Conservation (phyloP, 2,113 vertebrate species). For the Panthera uncia region DNA sequence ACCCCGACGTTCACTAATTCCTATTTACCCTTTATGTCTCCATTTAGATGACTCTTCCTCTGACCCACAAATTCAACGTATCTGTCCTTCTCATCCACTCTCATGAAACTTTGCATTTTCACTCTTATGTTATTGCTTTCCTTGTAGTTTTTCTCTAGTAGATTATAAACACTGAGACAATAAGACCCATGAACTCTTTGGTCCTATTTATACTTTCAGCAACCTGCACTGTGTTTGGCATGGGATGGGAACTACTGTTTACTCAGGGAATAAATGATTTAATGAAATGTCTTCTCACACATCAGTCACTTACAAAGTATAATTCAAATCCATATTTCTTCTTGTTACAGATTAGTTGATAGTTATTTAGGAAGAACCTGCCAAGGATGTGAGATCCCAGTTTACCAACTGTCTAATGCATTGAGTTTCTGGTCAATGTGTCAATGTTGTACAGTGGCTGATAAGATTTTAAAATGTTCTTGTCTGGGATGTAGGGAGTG, state of each 20-base stretch:
- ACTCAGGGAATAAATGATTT: background rate
- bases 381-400: background rate
- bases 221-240: background rate
- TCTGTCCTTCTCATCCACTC: background rate
- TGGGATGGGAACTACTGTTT: background rate
- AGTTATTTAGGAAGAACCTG: background rate
- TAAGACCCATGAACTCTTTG: background rate
- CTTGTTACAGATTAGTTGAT: background rate
- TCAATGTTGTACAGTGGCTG: background rate
- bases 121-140: background rate
- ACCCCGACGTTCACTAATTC: background rate
- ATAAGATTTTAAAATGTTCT: slow-evolving; percentile 64
- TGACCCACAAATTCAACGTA: background rate
- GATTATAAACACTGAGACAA: background rate
- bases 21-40: background rate
- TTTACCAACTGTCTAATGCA: background rate
- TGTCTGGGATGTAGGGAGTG: background rate
- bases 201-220: background rate
- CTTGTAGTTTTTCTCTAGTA: background rate
- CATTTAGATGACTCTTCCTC: background rate
- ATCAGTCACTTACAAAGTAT: background rate
- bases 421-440: background rate
- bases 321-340: background rate
- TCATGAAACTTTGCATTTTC: background rate
- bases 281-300: background rate